These are phyloP conservation scores for Megathymus violae DNA, from an alignment of 1,140 invertebrate genomes.

Conservation along the genomic window DNA sequence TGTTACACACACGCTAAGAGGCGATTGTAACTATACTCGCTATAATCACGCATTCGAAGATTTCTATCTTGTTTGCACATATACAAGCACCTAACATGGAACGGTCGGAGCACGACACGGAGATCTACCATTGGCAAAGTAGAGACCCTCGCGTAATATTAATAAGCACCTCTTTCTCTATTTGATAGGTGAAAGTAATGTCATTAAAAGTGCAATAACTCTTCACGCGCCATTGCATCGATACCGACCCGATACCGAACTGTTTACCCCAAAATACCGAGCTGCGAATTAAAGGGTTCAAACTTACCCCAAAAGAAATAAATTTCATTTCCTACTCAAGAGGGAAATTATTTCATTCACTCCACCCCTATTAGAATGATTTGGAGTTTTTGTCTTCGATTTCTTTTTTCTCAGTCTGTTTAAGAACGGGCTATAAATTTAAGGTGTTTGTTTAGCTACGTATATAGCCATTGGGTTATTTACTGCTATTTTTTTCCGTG, in stretches of 20 bases:
- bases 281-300: constrained; percentile 49
- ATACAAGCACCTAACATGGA: too few relatives aligned
- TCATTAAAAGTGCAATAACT: constrained; percentile 24
- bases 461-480: constrained; percentile 52
- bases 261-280: constrained; percentile 20
- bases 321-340: constrained; percentile 53
- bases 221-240: constrained; percentile 10
- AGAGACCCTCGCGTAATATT: too few relatives aligned
- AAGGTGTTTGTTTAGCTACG: constrained; percentile 48
- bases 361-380: constrained; percentile 57
- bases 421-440: constrained; percentile 62
- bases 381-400: constrained; percentile 57
- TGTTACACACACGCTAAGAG: too few relatives aligned
- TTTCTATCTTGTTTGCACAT: too few relatives aligned
- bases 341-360: constrained; percentile 60
- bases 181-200: background rate
- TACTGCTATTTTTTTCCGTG: constrained; percentile 50
- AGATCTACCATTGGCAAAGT: too few relatives aligned
- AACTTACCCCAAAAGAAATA: constrained; percentile 52
- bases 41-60: too few relatives aligned
- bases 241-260: constrained; percentile 1
- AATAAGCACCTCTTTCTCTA: too few relatives aligned
- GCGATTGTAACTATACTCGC: too few relatives aligned
- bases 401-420: constrained; percentile 51
- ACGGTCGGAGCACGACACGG: too few relatives aligned